Evolutionary conservation across 1,140 invertebrate species (phyloP).

Genomic region (Cyrtorhinus lividipennis): DNA sequence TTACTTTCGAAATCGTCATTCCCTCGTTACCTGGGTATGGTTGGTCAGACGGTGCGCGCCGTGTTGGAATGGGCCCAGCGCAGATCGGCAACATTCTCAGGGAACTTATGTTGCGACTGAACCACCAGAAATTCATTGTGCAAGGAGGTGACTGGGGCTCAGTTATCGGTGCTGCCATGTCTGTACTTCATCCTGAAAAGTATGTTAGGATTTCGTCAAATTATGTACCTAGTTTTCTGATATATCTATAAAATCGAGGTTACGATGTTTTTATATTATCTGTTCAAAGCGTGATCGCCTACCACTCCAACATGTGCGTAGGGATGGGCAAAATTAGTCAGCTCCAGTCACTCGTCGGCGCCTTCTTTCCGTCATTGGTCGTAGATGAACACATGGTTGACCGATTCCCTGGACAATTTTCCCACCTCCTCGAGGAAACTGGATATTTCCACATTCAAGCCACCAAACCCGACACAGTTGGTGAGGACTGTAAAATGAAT

Average conservation of each 20-base stretch:
- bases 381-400: slow-evolving; percentile 36
- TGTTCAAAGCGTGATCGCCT: slow-evolving; percentile 46
- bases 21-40: slow-evolving; percentile 75
- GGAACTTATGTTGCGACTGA: slow-evolving; percentile 38
- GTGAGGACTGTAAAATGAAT: too few species aligned
- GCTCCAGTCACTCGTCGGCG: slow-evolving; percentile 38
- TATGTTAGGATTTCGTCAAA: slow-evolving; percentile 24
- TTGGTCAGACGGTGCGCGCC: slow-evolving; percentile 52
- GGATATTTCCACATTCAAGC: slow-evolving; percentile 76
- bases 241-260: too few species aligned
- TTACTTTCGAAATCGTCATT: slow-evolving; percentile 63
- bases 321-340: slow-evolving; percentile 28
- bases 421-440: slow-evolving; percentile 42
- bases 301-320: slow-evolving; percentile 50
- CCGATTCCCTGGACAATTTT: slow-evolving; percentile 34
- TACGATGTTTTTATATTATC: too few species aligned
- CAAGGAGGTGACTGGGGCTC: slow-evolving; percentile 80
- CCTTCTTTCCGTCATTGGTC: slow-evolving; percentile 39
- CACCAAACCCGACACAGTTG: slow-evolving; percentile 82
- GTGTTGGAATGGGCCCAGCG: slow-evolving; percentile 43
- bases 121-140: slow-evolving; percentile 56
- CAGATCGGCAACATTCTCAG: slow-evolving; percentile 57
- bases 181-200: slow-evolving; percentile 49
- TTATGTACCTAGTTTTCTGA: neutral
- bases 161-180: slow-evolving; percentile 41